Base-by-base conservation (phyloP, 2,797 vertebrate genomes). In the Hippocampus kuda region DNA sequence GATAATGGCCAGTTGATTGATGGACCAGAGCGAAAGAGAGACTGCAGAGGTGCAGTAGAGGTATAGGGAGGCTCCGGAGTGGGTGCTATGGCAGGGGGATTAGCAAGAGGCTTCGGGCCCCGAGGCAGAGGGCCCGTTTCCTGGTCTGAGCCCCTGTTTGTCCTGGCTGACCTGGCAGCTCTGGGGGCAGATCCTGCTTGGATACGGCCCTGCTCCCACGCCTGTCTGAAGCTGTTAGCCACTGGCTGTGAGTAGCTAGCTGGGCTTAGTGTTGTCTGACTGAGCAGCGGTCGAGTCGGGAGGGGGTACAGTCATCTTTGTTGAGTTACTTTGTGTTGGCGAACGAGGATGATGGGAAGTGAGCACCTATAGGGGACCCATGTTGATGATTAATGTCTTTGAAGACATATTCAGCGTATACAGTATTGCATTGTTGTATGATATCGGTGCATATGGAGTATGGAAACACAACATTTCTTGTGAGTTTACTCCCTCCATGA, bases 141-240 rank as follows among this genome's bases (percentile, higher is more conserved):
- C 92, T 94, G 93, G 93, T 91, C 92, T 91, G 88, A 89, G 92
- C 92, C 92, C 92, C 90, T 93, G 92, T 95, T 93, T 96, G 94
- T 98, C 90, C 95, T 93, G 94, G 93, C 93, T 96, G 96, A 98
- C 96, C 94, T 94, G 94, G 91, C 95, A 93, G 88, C 92, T 89
- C 91, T 91, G 90, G 92, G 94, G 94, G 92, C 92, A 91, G 91
- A 94, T 94, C 87, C 91, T 92, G 87, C 90, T 91, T 89, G 87
- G 91, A 92, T 93, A 92, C 92, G 92, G 79, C 84, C 83, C 81
- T 88, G 92, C 93, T 97, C 95, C 93, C 96, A 98, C 93, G 93
- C 92, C 93, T 95, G 94, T 97, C 94, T 93, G 93, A 95, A 97
- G 92, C 91, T 92, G 93, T 98, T 97, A 98, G 89, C 89, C 87